Base-by-base conservation (phyloP, 2,113 vertebrate genomes). In the Nesoenas mayeri region DNA sequence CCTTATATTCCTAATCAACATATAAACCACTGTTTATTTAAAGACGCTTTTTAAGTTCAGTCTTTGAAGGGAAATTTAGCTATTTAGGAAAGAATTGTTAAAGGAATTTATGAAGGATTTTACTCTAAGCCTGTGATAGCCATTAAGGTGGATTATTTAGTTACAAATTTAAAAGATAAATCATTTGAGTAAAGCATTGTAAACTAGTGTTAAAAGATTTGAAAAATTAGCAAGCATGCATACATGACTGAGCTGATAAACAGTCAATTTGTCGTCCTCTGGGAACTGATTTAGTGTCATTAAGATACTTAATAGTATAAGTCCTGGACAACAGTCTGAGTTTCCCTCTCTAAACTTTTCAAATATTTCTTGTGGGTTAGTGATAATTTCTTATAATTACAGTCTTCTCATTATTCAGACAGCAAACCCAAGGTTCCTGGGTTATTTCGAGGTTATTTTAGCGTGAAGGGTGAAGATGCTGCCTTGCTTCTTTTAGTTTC, bases 131-230 rank as follows among this genome's bases (percentile, higher is more conserved):
- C 32, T 94, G 17, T 84, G 61, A 38, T 21, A 78, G 79, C 82
- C 90, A 91, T 89, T 94, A 95, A 90, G 53, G 87, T 85, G 83
- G 95, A 75, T 26, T 94, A 48, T 91, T 96, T 60, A 88, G 72
- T 88, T 95, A 93, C 50, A 96, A 97, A 95, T 28, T 24, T 67
- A 86, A 74, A 13, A 85, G 57, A 86, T 54, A 94, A 94, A 96
- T 73, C 5, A 34, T 73, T 74, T 44, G 11, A 91, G 26, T 57
- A 79, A 94, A 91, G 72, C 82, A 67, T 5, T 73, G 69, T 32
- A 87, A 93, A 50, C 11, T 89, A 31, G 3, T 65, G 66, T 79
- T 72, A 79, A 93, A 96, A 93, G 12, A 26, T 64, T 48, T 86
- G 21, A 21, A 57, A 73, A 77, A 86, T 47, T 67, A 90, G 56